These are phyloP conservation scores for Metridium senile DNA, from an alignment of 92 coral and sea anemone species.

Conservation along the genomic window DNA sequence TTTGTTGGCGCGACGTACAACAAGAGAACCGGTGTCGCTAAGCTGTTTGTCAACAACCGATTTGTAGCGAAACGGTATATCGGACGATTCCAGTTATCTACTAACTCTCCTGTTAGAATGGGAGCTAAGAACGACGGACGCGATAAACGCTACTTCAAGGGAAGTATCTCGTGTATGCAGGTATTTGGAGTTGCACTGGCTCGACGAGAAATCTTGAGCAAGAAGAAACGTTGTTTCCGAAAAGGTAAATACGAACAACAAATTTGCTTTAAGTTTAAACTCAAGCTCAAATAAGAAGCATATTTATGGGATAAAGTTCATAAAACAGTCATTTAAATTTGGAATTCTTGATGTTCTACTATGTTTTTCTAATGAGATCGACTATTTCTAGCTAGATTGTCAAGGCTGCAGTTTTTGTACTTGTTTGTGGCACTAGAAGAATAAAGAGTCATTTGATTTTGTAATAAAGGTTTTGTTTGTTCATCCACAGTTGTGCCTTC, in stretches of 20 bases:
- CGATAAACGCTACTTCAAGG: constrained; percentile 46
- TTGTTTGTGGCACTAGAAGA: no score
- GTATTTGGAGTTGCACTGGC: constrained; percentile 43
- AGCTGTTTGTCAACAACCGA: constrained; percentile 43
- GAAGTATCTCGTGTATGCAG: constrained; percentile 65
- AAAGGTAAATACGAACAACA: constrained; percentile 22
- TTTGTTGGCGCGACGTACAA: constrained; percentile 47
- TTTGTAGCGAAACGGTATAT: constrained; percentile 38
- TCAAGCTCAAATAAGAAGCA: no score
- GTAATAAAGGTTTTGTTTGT: no score
- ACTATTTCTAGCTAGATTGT: no score
- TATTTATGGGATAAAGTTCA: no score
- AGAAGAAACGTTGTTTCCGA: constrained; percentile 42
- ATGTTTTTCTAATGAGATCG: no score
- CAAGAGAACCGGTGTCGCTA: constrained; percentile 57
- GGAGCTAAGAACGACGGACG: constrained; percentile 34
- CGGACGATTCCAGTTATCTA: constrained; percentile 36
- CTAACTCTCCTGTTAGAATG: constrained; percentile 44
- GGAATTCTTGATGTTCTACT: no score
- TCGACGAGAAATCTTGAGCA: constrained; percentile 29
- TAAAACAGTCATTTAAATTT: no score
- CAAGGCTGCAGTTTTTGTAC: no score
- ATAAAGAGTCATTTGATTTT: no score
- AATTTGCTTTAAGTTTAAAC: no score
- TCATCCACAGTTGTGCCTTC: no score